Evolutionary conservation across 2,888 invertebrate genomes (phyloP), one percentile per base, ranked within the genome.

Genomic region (Serrognathus titanus): DNA sequence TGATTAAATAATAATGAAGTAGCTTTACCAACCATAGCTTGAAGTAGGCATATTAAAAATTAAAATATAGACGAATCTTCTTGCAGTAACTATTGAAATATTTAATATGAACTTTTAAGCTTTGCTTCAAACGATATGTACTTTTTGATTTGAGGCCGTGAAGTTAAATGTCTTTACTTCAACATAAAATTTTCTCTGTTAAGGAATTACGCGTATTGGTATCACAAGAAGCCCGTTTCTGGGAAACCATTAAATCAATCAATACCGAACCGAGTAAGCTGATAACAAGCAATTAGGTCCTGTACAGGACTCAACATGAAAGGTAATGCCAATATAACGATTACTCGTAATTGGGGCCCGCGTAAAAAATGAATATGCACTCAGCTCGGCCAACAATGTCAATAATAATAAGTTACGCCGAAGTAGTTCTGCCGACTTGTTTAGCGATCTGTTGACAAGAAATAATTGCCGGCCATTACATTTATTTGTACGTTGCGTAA

Each of bases 241-340:
- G 48, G 48, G 48, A 48, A 48, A 31, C 48, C 48, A 48, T 48
- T 48, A 48, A 48, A 48, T 48, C 48, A 48, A 48, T 48, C 48
- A 48, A 48, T 43, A 46, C 31, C 24, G 24, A n/a, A 45, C 31
- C 40, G 43, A 36, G 43, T 12, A 39, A 51, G 51, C 36, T 51
- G 51, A 51, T 51, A 51, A 51, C 51, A 43, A 51, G 51, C 51
- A 51, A 51, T 51, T 51, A 51, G 51, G 51, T 51, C 31, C 51
- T n/a, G 51, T 51, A 51, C 51, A 45, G 51, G 51, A 51, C 41
- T 43, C 31, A 51, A 51, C 51, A 46, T 43, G 51, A 51, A 51
- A 43, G 51, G 16, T 41, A 31, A 40, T 51, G 51, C 48, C 48
- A 48, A 48, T 48, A 48, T 48, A 48, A 48, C 48, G 48, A 48